Base-by-base conservation (phyloP, 2,888 invertebrate species). In the Protophormia terraenovae region DNA sequence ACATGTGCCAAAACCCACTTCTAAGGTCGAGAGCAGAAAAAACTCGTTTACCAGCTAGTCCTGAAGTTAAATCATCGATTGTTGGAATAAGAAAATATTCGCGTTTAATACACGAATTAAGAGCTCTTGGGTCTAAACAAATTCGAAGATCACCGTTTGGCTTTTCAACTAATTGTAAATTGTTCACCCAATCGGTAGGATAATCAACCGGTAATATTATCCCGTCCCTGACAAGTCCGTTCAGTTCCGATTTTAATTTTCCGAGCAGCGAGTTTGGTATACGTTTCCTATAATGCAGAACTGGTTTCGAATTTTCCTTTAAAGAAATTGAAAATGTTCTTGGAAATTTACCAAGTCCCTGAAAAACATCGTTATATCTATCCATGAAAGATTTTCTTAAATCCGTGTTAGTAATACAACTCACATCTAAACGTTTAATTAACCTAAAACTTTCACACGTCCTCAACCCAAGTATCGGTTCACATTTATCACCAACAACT, bases 361-460 rank as follows among this genome's bases (percentile, higher is more conserved):
- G 19, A 84, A 87, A 86, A 41, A 86, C 55, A 81, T 82, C 71
- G 19, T 16, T 6, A 47, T 75, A 41, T 29, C n/a, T 35, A 8
- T 60, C 22, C 19, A 50, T 27, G 71, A 87, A 38, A n/a, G 24
- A 22, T 71, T 38, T 14, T 53, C 83, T 66, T 19, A 14, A 32
- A 12, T 24, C 24, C 12, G 16, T 22, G 5, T n/a, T 7, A 5
- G 89, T 87, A 8, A 88, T 87, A 58, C 89, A 88, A 82, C 89
- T 87, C 64, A 90, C 82, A 38, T 81, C 72, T 60, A 53, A 41
- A 35, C 81, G 60, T 77, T 79, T 72, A 5, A 83, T 67, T 41
- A 83, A 60, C 5, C 35, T 45, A 24, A 77, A 71, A 7, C 16
- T 14, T 12, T 45, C 29, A 47, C 77, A 72, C 1, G 71, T 27